phyloP scores from a whole-genome alignment of 2,797 vertebrate species.

The Myotis findleyi region DNA sequence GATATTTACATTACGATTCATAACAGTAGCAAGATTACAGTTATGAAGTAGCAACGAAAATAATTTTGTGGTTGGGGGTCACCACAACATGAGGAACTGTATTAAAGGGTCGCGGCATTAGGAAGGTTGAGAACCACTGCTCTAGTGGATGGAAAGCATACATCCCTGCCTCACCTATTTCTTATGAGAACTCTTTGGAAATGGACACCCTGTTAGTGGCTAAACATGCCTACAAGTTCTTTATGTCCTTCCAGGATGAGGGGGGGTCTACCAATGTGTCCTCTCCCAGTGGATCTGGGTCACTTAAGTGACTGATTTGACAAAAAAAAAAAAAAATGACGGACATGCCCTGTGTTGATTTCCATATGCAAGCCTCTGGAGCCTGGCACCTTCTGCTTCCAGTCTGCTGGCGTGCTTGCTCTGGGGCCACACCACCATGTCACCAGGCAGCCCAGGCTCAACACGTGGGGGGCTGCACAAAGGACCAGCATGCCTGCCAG shows the following conservation, averaged over 20 bases:
- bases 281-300: not conserved
- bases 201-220: not conserved
- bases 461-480: accelerated
- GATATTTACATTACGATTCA: too few relatives aligned
- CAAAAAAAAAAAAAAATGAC: not conserved
- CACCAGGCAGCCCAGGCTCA: not conserved
- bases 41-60: too few relatives aligned
- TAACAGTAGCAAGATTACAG: too few relatives aligned
- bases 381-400: not conserved
- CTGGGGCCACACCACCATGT: not conserved
- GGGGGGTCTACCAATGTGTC: too few relatives aligned
- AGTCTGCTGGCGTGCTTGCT: too few relatives aligned
- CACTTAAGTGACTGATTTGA: not conserved
- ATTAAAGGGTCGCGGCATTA: too few relatives aligned
- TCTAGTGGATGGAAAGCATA: not conserved
- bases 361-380: not conserved
- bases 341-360: not conserved
- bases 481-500: not conserved
- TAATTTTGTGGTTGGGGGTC: too few relatives aligned
- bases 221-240: not conserved
- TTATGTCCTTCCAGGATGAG: not conserved
- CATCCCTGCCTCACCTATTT: accelerated
- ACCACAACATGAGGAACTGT: too few relatives aligned
- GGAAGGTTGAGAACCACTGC: too few relatives aligned
- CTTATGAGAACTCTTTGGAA: not conserved